Base-by-base conservation (phyloP, 2,888 invertebrate genomes). In the Nycteola revayana region DNA sequence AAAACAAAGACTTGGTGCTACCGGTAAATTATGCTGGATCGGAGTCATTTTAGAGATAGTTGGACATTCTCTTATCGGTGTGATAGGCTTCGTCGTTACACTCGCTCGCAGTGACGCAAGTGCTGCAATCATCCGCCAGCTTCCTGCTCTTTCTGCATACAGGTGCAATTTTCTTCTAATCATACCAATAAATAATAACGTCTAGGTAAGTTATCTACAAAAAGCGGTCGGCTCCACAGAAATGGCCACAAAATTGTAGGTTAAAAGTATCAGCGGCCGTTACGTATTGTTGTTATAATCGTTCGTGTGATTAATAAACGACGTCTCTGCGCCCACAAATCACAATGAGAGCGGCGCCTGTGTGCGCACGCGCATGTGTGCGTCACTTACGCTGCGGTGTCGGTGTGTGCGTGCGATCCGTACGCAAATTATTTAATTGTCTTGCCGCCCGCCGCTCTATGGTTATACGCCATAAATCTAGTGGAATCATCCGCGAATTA, bases 351-450 rank as follows among this genome's bases (percentile, higher is more conserved):
- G 53, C 50, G 36, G 52, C 46, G 43, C 49, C 38, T 33, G 40
- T 17, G 26, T 10, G 11, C 20, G 3, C 10, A n/a, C 4, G 10
- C 2, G 31, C 37, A 7, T 6, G 20, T 3, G 11, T 10, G 7
- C 1, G 10, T 23, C 7, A 21, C 2, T 7, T 2, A 21, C 2
- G 7, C 7, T 21, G 21, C 2, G 26, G 36, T 35, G 48, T 36
- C 45, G 42, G 42, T 49, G 57, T 41, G 53, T 33, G 54, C 42
- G 52, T 43, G 49, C 34, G 57, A 7, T 52, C 66, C 62, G 75
- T 84, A 86, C 74, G 86, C 85, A 86, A 85, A 86, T 85, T 70
- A 72, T 82, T 84, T 85, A 84, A 86, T 84, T 84, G 84, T 68
- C 60, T 59, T 52, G 60, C 51, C 55, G 60, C 45, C 56, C 48